Evolutionary conservation across 2,113 vertebrate species (phyloP).

Genomic region (Calonectris borealis): DNA sequence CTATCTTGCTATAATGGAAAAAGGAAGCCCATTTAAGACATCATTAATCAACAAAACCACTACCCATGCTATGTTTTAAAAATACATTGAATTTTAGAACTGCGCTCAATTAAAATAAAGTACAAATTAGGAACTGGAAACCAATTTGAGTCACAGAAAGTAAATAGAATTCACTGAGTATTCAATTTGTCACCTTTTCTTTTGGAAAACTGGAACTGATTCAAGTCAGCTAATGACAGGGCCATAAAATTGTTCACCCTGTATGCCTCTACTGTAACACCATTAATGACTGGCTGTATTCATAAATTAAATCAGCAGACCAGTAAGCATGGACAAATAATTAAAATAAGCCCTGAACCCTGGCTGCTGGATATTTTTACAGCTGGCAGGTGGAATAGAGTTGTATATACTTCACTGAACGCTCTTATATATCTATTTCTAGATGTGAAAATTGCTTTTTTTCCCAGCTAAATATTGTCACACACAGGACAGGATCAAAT

Average conservation of each 20-base stretch:
- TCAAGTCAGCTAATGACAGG: constrained; percentile 51
- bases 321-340: constrained; percentile 27
- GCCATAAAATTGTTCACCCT: constrained; percentile 11
- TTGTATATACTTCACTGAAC: neutral
- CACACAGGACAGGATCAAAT: rapidly evolving
- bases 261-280: constrained; percentile 34
- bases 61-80: neutral
- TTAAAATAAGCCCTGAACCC: neutral
- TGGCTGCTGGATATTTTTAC: neutral
- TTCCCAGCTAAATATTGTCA: neutral
- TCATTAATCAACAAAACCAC: neutral
- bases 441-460: neutral
- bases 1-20: neutral
- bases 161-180: neutral
- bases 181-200: constrained; percentile 16
- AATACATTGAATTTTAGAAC: neutral
- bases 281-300: constrained; percentile 35
- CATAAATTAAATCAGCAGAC: constrained; percentile 55
- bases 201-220: constrained; percentile 23
- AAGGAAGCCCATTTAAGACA: neutral
- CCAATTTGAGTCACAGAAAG: neutral
- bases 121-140: constrained; percentile 5
- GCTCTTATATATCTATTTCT: neutral
- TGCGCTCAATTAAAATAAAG: neutral
- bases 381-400: neutral